A percentile compares a stretch with the other conserved stretches of the same genome.
Evolutionary conservation across 2,888 invertebrate species (phyloP).

Genomic region (Caenorhabditis virilis): DNA sequence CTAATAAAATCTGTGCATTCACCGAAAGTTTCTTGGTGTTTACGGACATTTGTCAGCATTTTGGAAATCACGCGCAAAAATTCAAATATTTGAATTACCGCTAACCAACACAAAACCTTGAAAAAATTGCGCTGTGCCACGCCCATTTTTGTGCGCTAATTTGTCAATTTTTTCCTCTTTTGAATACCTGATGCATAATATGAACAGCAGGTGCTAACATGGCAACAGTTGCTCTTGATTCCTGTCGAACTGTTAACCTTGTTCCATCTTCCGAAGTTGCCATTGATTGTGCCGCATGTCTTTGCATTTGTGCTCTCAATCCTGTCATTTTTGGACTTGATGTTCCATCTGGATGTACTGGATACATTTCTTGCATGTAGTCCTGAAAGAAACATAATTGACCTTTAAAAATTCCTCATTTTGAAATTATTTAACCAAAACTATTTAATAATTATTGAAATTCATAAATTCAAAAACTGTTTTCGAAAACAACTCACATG

Average conservation of each 20-base stretch:
- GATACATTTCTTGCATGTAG: constrained; percentile 64
- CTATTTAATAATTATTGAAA: neutral
- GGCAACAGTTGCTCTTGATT: constrained; percentile 65
- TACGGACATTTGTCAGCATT: too few relatives aligned
- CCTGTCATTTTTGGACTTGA: constrained; percentile 64
- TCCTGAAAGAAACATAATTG: constrained; percentile 19
- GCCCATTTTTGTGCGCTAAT: too few relatives aligned
- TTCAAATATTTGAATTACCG: too few relatives aligned
- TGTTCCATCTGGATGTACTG: constrained; percentile 56
- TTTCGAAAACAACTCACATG: constrained; percentile 62
- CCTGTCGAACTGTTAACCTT: constrained; percentile 49
- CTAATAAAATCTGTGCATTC: too few relatives aligned
- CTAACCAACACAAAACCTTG: neutral
- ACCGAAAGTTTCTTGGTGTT: too few relatives aligned
- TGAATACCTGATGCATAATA: constrained; percentile 65
- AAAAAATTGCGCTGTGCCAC: too few relatives aligned
- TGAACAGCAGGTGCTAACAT: constrained; percentile 68
- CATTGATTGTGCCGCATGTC: constrained; percentile 47
- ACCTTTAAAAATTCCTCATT: neutral
- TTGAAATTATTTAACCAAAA: neutral
- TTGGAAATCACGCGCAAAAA: too few relatives aligned
- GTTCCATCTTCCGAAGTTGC: constrained; percentile 47
- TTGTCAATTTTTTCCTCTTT: neutral
- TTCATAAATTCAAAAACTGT: too few relatives aligned
- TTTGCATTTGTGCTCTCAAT: constrained; percentile 44